phyloP scores from a whole-genome alignment of 2,888 invertebrate genomes.

The Lycia hirtaria region DNA sequence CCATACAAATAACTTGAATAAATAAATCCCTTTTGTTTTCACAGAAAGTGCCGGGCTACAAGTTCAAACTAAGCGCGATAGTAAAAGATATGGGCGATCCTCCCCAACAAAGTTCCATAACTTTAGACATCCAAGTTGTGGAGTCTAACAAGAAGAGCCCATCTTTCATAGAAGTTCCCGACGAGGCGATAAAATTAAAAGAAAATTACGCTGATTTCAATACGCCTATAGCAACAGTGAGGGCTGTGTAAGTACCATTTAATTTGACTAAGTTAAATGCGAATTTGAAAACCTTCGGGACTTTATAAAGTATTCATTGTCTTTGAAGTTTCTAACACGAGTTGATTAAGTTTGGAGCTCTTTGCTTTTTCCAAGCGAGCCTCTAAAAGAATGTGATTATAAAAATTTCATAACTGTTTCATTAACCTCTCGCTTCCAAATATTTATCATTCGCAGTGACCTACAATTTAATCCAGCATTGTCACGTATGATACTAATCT shows the following conservation, averaged over 20 bases:
- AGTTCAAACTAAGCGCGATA: conserved; percentile 89
- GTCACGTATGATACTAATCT: too few species aligned
- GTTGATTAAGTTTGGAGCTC: conserved; percentile 32
- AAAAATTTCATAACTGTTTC: conserved; percentile 33
- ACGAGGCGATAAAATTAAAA: conserved; percentile 87
- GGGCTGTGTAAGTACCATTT: conserved; percentile 87
- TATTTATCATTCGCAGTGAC: background rate
- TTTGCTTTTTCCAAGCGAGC: conserved; percentile 22
- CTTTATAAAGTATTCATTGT: conserved; percentile 38
- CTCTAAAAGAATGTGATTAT: conserved; percentile 27
- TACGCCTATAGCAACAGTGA: conserved; percentile 88
- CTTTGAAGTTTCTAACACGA: conserved; percentile 35
- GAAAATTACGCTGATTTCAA: conserved; percentile 92
- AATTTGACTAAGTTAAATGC: conserved; percentile 42
- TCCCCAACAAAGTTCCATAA: conserved; percentile 89
- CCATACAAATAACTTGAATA: conserved; percentile 26
- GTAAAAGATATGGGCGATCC: conserved; percentile 91
- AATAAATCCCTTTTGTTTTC: conserved; percentile 47
- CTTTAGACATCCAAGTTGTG: conserved; percentile 93
- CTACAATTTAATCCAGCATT: background rate
- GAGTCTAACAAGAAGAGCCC: conserved; percentile 95
- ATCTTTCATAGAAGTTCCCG: conserved; percentile 87
- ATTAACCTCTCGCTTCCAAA: background rate
- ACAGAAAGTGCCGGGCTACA: conserved; percentile 87
- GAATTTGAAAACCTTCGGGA: conserved; percentile 42